A percentile compares a stretch with the other conserved stretches of the same genome.
These are phyloP conservation scores for Adela reaumurella DNA, from an alignment of 2,888 invertebrate species.

Conservation along the genomic window DNA sequence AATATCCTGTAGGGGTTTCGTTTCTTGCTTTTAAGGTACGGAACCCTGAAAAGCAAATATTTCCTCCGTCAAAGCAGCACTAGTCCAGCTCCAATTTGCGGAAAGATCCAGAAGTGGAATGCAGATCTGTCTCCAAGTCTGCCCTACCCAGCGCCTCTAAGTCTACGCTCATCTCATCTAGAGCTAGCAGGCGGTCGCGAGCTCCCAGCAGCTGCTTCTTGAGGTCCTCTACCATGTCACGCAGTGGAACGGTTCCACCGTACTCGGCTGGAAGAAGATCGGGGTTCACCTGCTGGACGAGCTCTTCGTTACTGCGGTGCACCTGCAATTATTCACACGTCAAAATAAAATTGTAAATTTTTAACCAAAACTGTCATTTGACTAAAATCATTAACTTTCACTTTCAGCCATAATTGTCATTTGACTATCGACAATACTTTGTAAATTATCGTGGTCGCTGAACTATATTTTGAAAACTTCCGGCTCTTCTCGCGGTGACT, in stretches of 20 bases:
- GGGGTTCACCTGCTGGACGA: conserved; percentile 66
- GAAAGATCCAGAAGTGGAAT: conserved; percentile 78
- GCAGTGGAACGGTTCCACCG: conserved; percentile 77
- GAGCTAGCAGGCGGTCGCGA: conserved; percentile 62
- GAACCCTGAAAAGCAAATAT: too few relatives aligned
- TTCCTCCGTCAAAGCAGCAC: background rate
- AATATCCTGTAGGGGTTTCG: too few relatives aligned
- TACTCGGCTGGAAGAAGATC: conserved; percentile 83
- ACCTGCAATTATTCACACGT: too few relatives aligned
- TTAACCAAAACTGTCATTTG: too few relatives aligned
- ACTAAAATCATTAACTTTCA: too few relatives aligned
- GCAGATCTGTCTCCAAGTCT: conserved; percentile 65
- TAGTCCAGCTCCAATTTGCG: conserved; percentile 81
- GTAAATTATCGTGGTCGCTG: too few relatives aligned
- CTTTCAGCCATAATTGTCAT: too few relatives aligned
- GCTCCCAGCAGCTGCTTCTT: conserved; percentile 62
- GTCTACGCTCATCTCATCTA: conserved; percentile 75
- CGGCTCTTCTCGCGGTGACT: too few relatives aligned
- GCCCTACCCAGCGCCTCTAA: conserved; percentile 58
- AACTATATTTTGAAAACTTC: too few relatives aligned
- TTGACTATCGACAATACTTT: too few relatives aligned
- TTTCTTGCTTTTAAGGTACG: too few relatives aligned
- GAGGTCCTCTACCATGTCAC: conserved; percentile 76
- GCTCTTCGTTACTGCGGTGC: conserved; percentile 70
- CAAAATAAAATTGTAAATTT: too few relatives aligned